Evolutionary conservation across 1,140 invertebrate genomes (phyloP), one percentile per base, ranked within the genome.

Genomic region (Pogonomyrmex barbatus): DNA sequence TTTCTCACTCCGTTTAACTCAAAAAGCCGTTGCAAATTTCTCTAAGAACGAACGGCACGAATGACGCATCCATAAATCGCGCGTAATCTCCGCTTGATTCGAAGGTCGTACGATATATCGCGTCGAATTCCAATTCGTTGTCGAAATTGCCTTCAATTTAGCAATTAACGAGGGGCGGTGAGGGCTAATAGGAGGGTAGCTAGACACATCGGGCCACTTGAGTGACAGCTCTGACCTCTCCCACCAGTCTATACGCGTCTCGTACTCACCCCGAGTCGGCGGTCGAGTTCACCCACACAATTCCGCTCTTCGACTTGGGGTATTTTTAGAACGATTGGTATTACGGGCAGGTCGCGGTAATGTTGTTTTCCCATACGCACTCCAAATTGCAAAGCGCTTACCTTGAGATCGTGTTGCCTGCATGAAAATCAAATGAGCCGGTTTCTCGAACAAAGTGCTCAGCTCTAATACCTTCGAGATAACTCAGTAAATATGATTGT

Each of bases 121-220:
- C 91, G 88, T 93, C 92, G 92, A 93, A 93, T 94, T 91, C 93
- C 92, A 86, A 92, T 92, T 93, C 91, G 76, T 82, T 60, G 90
- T 90, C 91, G 84, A 95, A 95, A 95, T 95, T 95, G 94, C 92
- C 94, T 92, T 92, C 94, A 95, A 95, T 95, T 95, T 95, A 93
- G 93, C 93, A 95, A 95, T 95, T 95, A 95, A 93, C 92, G 91
- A 90, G 87, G 79, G 88, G 70, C 90, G 91, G 92, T 83, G 93
- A 92, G 92, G 92, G 91, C 91, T 95, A 95, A 95, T 95, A 90
- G 93, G 87, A 93, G 94, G 94, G 93, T 95, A 94, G 93, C 93
- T 93, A 94, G 93, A 94, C 92, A 93, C 93, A 93, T 92, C 91
- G 91, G 89, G 62, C 75, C 85, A 75, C 70, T 92, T 95, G 94